Evolutionary conservation across 2,888 invertebrate species (phyloP), one percentile per base, ranked within the genome.

Genomic region (Lasioglossum marginatum): DNA sequence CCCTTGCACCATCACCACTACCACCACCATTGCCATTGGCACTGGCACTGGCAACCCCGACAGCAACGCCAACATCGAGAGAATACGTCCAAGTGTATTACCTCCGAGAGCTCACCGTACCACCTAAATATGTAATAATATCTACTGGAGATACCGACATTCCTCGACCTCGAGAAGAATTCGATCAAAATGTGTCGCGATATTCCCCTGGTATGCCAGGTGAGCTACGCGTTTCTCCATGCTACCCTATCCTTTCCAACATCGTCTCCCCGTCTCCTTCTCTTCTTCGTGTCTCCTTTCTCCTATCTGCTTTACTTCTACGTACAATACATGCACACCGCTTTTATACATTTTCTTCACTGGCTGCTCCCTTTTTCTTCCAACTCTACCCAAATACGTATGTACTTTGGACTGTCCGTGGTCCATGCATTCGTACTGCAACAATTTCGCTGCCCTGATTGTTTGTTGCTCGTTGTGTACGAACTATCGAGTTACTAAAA

Each of bases 81-180:
- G 82, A 88, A 88, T 88, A 88, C 88, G 79, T 88, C 86, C 88
- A 90, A 91, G 90, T 91, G 90, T 90, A 90, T 91, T 91, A 91
- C 83, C 83, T 80, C 74, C 66, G 78, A 66, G 81, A 72, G 82
- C 85, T 78, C 70, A 82, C 89, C 90, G 84, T 89, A 89, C 89
- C 92, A 90, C 90, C 92, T 92, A 92, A 93, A 93, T 93, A 92
- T 92, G 92, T 91, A 93, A 92, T 92, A 92, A 93, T 91, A 91
- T 91, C 90, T 87, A 88, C 86, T 83, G 85, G 88, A 83, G 89
- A 91, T 90, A 89, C 88, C 86, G 82, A 87, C 90, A 90, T 91
- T 89, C 88, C 81, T 85, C 88, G 87, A 92, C 88, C 88, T 90
- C 89, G 87, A 83, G 88, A 90, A 89, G 91, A 92, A 92, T 90